A percentile compares a stretch with the other conserved stretches of the same genome.
These are phyloP conservation scores for Porites rus DNA, from an alignment of 92 coral and sea anemone genomes.

Conservation along the genomic window DNA sequence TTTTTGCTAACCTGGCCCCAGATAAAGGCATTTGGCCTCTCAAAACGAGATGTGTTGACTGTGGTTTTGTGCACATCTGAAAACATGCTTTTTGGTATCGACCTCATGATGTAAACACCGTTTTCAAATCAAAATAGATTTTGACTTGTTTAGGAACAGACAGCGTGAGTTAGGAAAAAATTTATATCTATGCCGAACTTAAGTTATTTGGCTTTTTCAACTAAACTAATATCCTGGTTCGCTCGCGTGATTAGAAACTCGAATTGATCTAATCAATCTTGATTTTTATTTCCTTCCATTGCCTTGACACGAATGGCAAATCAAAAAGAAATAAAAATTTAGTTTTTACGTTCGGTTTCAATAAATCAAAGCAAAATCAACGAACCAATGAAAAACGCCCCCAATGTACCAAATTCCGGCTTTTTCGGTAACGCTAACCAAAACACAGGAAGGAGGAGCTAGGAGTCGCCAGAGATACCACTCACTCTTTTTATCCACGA, in stretches of 20 bases:
- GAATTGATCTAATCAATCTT: constrained; percentile 20
- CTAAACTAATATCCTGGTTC: constrained; percentile 14
- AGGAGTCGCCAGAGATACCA: not conserved
- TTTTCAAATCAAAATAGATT: constrained; percentile 23
- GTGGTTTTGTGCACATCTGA: not conserved
- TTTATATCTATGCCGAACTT: not conserved
- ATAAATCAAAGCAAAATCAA: constrained; percentile 32
- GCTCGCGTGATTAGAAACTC: constrained; percentile 8
- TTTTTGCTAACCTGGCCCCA: no score
- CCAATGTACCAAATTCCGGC: constrained; percentile 31
- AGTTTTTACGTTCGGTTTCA: not conserved
- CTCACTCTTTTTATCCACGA: not conserved
- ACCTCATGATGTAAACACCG: not conserved
- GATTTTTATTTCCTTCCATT: constrained; percentile 33
- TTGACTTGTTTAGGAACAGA: constrained; percentile 4
- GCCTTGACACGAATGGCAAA: constrained; percentile 19
- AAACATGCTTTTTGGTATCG: constrained; percentile 5
- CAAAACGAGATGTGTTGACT: constrained; percentile 1
- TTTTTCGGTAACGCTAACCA: constrained; percentile 23
- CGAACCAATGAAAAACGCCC: constrained; percentile 18
- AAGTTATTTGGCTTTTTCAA: not conserved
- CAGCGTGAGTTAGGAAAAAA: constrained; percentile 29
- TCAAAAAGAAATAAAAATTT: constrained; percentile 9
- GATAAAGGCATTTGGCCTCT: not conserved
- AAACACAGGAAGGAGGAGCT: constrained; percentile 29